phyloP scores from a whole-genome alignment of 2,113 vertebrate species.

The Chloroceryle aenea region DNA sequence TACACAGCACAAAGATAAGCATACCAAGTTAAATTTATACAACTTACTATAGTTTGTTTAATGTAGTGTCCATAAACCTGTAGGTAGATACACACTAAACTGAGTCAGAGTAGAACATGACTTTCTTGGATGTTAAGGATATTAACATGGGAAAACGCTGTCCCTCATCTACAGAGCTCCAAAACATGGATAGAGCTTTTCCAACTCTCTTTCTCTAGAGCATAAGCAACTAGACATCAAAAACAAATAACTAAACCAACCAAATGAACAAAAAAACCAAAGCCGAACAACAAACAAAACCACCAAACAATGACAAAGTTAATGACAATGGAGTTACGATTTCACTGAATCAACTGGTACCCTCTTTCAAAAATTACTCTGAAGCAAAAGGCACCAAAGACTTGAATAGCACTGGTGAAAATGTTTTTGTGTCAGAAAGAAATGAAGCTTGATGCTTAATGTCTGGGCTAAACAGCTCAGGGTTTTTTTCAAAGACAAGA shows the following conservation, averaged over 20 bases:
- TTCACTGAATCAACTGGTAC: background rate
- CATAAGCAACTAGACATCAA: background rate
- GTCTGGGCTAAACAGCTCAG: background rate
- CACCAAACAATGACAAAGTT: background rate
- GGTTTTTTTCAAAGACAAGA: background rate
- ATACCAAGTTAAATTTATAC: background rate
- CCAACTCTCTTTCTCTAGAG: background rate
- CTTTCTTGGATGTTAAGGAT: background rate
- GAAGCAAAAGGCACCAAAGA: background rate
- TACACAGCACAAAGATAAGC: background rate
- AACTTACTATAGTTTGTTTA: background rate
- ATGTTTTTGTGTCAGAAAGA: background rate
- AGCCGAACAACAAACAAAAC: too few relatives aligned
- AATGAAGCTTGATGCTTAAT: background rate
- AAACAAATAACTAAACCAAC: background rate
- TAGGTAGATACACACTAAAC: background rate
- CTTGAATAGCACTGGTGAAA: background rate
- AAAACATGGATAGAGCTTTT: background rate
- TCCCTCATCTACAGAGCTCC: background rate
- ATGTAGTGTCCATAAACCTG: background rate
- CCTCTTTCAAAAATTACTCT: background rate
- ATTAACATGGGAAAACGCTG: background rate
- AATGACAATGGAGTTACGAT: background rate
- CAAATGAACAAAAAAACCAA: too few relatives aligned
- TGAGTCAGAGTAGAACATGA: background rate